A percentile compares a stretch with the other conserved stretches of the same genome.
Evolutionary conservation across 2,113 vertebrate genomes (phyloP).

Genomic region (Perca fluviatilis): DNA sequence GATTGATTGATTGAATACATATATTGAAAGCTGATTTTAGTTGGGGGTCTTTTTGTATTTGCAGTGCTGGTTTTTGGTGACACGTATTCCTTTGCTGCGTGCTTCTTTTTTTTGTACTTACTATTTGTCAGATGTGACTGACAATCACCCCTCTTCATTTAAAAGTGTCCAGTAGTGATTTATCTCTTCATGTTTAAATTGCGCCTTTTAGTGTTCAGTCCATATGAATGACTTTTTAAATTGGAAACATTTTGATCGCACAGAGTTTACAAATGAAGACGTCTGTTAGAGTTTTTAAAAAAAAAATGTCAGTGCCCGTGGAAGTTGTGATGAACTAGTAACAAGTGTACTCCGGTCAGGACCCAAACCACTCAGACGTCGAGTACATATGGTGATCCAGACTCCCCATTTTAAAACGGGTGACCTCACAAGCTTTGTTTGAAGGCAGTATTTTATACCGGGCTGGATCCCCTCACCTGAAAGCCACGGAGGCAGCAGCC

Average conservation of each 20-base stretch:
- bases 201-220: not conserved
- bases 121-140: no score
- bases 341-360: no score
- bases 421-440: not conserved
- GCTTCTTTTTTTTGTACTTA: no score
- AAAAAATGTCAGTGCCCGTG: not conserved
- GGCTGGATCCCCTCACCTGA: constrained; percentile 61
- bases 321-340: not conserved
- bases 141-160: no score
- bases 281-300: not conserved
- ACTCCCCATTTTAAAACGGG: not conserved
- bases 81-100: no score
- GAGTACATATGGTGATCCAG: not conserved
- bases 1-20: no score
- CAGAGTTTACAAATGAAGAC: not conserved
- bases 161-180: no score
- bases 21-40: no score
- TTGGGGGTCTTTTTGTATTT: no score
- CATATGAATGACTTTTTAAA: not conserved
- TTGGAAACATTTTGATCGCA: not conserved
- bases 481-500: constrained; percentile 76
- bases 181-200: not conserved
- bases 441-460: no score
- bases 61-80: no score
- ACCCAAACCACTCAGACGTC: not conserved